Evolutionary conservation across 2,113 vertebrate genomes (phyloP), one percentile per base, ranked within the genome.

Genomic region (Madoqua kirkii): DNA sequence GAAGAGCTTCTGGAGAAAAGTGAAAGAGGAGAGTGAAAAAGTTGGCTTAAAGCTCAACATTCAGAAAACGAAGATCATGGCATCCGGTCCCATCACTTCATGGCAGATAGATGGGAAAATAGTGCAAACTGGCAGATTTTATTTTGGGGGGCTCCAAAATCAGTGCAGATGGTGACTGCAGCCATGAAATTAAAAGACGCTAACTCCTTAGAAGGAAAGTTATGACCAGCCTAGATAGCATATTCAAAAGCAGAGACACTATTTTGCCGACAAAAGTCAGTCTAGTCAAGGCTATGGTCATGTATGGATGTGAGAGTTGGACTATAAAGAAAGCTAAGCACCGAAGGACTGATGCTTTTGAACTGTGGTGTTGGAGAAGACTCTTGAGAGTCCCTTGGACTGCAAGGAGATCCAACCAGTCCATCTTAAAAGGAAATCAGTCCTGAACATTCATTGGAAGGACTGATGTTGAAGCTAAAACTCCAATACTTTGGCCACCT

Each of bases 201-300:
- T 67, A n/a, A 19, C 7, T 67, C 62, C 33, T 67, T 67, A 8
- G 33, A n/a, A 67, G 62, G 17, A 67, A 67, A 19, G 62, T n/a
- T 67, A 19, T 67, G 33, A 67, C 64, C 16, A n/a, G n/a, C 64
- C 33, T n/a, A 67, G 64, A 19, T 4, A 67, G 33, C 33, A 67
- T n/a, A n/a, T 67, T 67, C 2, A 67, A n/a, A 67, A 67, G 4
- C 64, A 67, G 64, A 67, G 64, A 67, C 33, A n/a, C 19, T 19
- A 67, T 4, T n/a, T 67, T n/a, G 64, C 16, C 0, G 7, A n/a
- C 33, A 19, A 67, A n/a, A 4, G 33, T 67, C 16, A 0, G 2
- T 67, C 33, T 67, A 67, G 62, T 67, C 62, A n/a, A 67, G 2
- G 62, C 16, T 67, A n/a, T 19, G 2, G 64, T 67, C 64, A 36